Conservation (phyloP, 2,113 vertebrate species). For the Charina bottae region DNA sequence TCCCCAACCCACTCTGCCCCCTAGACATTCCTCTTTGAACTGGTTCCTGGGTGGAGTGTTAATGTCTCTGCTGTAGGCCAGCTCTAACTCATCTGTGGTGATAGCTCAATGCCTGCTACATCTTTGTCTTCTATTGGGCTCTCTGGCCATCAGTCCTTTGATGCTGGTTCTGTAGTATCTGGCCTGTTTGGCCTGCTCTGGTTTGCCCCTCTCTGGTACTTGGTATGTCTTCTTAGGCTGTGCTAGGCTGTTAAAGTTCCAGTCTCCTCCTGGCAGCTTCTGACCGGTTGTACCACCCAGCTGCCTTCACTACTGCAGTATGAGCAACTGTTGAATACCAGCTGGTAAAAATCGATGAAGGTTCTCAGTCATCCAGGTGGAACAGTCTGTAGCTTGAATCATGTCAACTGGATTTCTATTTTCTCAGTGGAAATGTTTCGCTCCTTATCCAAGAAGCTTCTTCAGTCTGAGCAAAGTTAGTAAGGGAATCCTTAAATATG, state of each 20-base stretch:
- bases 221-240: background rate
- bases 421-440: no score
- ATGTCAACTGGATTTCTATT: no score
- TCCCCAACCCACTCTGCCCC: background rate
- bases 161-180: background rate
- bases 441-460: no score
- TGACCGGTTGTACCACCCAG: background rate
- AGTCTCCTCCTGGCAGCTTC: background rate
- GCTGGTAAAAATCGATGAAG: no score
- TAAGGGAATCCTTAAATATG: no score
- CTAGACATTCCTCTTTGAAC: background rate
- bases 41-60: background rate
- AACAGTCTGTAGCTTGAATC: no score
- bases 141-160: background rate
- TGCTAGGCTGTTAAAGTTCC: background rate
- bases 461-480: no score
- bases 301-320: background rate
- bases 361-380: no score
- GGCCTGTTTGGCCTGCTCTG: background rate
- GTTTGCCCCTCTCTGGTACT: background rate
- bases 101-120: background rate
- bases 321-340: no score
- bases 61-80: background rate
- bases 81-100: background rate
- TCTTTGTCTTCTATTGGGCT: background rate